phyloP scores from a whole-genome alignment of 64 coral and sea anemone species.

The Actinia equina region DNA sequence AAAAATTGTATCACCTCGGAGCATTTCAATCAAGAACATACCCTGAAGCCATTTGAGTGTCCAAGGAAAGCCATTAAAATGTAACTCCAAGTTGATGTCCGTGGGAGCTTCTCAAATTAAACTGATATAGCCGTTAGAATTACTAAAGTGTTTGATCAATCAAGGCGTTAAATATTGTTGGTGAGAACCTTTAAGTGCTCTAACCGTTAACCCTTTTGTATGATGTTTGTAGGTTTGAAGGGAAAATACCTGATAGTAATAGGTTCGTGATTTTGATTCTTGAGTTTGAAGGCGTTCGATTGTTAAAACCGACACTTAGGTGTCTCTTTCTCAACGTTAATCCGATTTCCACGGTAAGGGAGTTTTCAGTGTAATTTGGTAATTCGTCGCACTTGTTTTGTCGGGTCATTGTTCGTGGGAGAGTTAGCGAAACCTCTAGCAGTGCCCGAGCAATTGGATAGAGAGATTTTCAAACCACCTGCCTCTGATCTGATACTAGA shows the following conservation, averaged over 20 bases:
- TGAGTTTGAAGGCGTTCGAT: too few species aligned
- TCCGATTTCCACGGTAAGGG: background rate
- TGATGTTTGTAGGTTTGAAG: background rate
- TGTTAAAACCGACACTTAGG: too few species aligned
- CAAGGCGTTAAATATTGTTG: background rate
- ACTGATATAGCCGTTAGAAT: background rate
- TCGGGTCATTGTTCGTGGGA: background rate
- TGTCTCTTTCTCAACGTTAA: too few species aligned
- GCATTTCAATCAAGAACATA: background rate
- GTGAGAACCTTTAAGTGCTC: background rate
- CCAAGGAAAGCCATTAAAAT: background rate
- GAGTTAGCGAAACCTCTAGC: background rate
- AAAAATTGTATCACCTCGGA: background rate
- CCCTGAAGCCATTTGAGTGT: slow-evolving; percentile 1
- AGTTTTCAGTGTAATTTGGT: background rate
- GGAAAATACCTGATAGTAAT: background rate
- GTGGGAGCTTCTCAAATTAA: background rate
- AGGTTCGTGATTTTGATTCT: background rate
- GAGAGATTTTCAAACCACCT: background rate
- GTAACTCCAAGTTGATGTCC: background rate
- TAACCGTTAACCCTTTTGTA: background rate
- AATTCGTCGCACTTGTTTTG: background rate
- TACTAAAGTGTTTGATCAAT: background rate
- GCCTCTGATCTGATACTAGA: background rate
- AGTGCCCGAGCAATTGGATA: background rate